A percentile compares a stretch with the other conserved stretches of the same genome.
These are phyloP conservation scores for Xyrichtys novacula DNA, from an alignment of 2,797 vertebrate species.

Conservation along the genomic window DNA sequence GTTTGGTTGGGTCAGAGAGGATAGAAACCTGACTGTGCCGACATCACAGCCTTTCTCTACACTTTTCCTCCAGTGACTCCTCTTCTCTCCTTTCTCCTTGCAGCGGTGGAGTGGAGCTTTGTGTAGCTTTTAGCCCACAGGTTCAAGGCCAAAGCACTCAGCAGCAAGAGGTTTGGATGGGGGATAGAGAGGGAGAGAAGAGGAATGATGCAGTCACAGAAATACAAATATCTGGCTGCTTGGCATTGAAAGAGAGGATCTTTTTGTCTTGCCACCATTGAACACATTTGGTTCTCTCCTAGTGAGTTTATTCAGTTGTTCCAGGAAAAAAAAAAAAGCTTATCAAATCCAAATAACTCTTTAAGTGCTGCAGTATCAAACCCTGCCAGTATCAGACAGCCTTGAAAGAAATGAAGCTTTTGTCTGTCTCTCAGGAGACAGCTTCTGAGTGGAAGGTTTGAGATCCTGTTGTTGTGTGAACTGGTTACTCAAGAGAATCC, in stretches of 20 bases:
- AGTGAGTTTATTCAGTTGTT: not conserved
- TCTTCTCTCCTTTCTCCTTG: slow-evolving; percentile 7
- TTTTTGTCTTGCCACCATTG: not conserved
- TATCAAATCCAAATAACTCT: not conserved
- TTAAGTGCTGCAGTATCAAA: no score
- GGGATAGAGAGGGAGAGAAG: not conserved
- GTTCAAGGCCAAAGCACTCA: slow-evolving; percentile 37
- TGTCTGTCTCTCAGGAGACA: no score
- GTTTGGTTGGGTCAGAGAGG: not conserved
- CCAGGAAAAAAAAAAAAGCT: not conserved
- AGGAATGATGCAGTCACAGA: not conserved
- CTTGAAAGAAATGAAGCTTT: no score
- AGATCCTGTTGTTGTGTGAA: no score
- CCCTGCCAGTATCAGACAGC: no score
- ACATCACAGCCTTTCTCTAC: not conserved
- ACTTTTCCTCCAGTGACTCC: not conserved
- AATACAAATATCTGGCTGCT: not conserved
- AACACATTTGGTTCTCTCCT: not conserved
- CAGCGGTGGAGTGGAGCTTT: slow-evolving; percentile 17
- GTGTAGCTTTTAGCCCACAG: slow-evolving; percentile 31
- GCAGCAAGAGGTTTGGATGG: slow-evolving; percentile 7
- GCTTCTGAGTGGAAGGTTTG: no score
- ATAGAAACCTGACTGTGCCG: not conserved
- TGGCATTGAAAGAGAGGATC: not conserved
- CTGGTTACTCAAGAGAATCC: no score